Conservation (phyloP, 2,113 vertebrate species). For the Eira barbara region DNA sequence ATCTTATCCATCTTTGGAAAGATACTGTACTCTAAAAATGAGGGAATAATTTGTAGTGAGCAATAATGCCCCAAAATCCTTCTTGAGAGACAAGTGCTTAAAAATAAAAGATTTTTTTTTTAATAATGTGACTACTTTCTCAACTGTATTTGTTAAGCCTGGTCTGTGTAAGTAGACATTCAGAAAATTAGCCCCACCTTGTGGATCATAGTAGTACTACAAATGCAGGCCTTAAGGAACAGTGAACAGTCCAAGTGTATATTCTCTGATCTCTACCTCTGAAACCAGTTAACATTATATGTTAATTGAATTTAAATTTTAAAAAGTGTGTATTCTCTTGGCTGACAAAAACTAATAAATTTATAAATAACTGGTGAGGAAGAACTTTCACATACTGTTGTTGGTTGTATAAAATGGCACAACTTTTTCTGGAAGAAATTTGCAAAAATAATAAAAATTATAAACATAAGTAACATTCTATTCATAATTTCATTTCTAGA, state of each 20-base stretch:
- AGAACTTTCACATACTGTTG: background rate
- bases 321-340: background rate
- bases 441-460: background rate
- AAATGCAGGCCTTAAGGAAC: background rate
- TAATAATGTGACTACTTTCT: background rate
- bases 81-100: background rate
- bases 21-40: background rate
- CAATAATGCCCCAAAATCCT: background rate
- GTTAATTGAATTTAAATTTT: background rate
- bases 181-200: conserved; percentile 65
- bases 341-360: conserved; percentile 9
- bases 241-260: background rate
- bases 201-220: conserved; percentile 42
- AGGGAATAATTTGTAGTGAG: conserved; percentile 8
- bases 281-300: background rate
- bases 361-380: background rate
- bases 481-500: conserved; percentile 37
- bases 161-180: background rate
- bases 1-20: background rate
- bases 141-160: background rate
- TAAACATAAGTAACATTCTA: background rate
- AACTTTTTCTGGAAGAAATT: conserved; percentile 16
- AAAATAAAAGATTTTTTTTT: background rate
- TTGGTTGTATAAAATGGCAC: background rate
- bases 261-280: background rate